These are phyloP conservation scores for Phylloscopus trochilus DNA, from an alignment of 2,113 vertebrate species.

Conservation along the genomic window DNA sequence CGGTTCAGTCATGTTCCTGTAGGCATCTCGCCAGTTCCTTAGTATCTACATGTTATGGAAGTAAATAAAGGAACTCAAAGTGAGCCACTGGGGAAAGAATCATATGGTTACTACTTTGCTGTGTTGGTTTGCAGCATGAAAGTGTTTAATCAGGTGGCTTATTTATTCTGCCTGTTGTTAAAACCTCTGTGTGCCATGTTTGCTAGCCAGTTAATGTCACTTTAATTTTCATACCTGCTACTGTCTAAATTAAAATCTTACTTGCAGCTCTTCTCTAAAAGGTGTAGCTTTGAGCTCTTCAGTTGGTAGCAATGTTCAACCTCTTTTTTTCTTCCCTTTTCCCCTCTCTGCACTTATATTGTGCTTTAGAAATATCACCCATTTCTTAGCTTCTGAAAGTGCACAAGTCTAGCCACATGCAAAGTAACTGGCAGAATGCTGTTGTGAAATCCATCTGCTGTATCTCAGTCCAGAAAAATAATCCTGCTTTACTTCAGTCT, in stretches of 20 bases:
- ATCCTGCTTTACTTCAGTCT: background rate
- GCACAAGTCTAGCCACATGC: background rate
- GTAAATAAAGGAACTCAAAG: background rate
- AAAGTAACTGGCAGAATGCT: background rate
- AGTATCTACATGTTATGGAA: background rate
- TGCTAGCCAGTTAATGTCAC: background rate
- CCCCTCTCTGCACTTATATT: accelerated
- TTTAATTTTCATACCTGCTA: background rate
- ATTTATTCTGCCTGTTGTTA: background rate
- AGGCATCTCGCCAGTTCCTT: background rate
- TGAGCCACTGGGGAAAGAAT: background rate
- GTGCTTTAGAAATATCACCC: background rate
- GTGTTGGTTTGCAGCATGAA: background rate
- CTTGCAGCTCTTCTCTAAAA: background rate
- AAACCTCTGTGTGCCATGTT: background rate
- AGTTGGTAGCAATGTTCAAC: background rate
- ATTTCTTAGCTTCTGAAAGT: background rate
- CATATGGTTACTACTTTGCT: background rate
- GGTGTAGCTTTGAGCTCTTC: background rate
- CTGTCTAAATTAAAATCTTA: background rate
- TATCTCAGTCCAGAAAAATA: background rate
- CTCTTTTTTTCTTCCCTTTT: background rate
- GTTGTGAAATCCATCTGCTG: background rate
- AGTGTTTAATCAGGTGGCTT: background rate
- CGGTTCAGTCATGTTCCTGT: background rate